These are phyloP conservation scores for Origma solitaria DNA, from an alignment of 2,113 vertebrate species.

Conservation along the genomic window DNA sequence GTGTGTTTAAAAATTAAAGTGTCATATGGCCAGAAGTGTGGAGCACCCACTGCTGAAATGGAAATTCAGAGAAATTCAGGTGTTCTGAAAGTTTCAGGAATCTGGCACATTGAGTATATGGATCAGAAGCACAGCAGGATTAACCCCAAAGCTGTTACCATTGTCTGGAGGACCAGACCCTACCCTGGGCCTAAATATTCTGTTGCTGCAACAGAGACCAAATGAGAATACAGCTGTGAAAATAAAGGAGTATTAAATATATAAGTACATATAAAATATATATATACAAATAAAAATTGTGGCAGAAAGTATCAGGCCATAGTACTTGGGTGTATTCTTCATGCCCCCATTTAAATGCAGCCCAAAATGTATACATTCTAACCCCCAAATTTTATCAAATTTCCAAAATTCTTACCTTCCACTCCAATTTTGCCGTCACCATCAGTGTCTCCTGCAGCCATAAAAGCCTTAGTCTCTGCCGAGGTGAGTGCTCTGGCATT, in stretches of 20 bases:
- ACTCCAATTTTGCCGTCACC: slow-evolving; percentile 86
- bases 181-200: not conserved
- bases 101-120: not conserved
- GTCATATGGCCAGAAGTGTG: not conserved
- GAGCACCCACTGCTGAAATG: not conserved
- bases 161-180: not conserved
- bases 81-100: not conserved
- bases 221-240: not conserved
- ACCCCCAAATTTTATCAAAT: not conserved
- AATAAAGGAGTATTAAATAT: not conserved
- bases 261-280: no score
- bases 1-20: not conserved
- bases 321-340: not conserved
- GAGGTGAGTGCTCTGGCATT: slow-evolving; percentile 75
- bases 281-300: not conserved
- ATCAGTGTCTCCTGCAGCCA: slow-evolving; percentile 79
- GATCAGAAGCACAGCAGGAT: not conserved
- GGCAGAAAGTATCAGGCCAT: not conserved
- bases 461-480: slow-evolving; percentile 76
- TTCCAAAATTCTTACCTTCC: slow-evolving; percentile 68
- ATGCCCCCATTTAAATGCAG: not conserved
- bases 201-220: not conserved
- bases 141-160: not conserved
- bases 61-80: not conserved
- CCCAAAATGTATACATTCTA: not conserved